Percentiles rank a stretch among this genome's conserved stretches.
Conservation (phyloP, 2,113 vertebrate genomes). For the Oncorhynchus clarkii region DNA sequence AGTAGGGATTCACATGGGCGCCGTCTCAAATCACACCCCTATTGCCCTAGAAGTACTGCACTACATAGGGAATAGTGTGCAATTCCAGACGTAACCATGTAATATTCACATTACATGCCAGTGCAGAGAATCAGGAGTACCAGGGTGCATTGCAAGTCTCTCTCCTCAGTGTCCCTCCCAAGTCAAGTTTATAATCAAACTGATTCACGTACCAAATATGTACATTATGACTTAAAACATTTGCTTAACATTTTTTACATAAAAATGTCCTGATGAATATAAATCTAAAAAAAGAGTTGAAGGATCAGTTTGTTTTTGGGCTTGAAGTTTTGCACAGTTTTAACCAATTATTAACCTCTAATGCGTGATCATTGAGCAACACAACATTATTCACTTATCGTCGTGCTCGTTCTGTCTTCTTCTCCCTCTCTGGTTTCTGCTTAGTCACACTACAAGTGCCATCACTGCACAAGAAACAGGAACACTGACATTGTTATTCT, state of each 20-base stretch:
- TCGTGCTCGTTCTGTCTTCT: neutral
- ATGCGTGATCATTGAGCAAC: constrained; percentile 74
- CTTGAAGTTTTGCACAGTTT: constrained; percentile 74
- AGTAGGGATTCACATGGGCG: constrained; percentile 75
- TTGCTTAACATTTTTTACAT: constrained; percentile 78
- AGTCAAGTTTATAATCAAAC: constrained; percentile 27
- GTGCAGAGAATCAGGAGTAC: constrained; percentile 79
- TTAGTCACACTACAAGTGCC: constrained; percentile 75
- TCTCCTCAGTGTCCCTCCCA: constrained; percentile 5
- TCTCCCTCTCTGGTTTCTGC: constrained; percentile 53
- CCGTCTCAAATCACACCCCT: too few relatives aligned
- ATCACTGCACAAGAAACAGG: constrained; percentile 85
- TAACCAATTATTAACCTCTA: constrained; percentile 54
- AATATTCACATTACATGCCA: constrained; percentile 90
- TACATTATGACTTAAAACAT: constrained; percentile 81
- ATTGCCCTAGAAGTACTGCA: constrained; percentile 25
- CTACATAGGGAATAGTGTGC: too few relatives aligned
- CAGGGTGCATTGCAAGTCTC: constrained; percentile 40
- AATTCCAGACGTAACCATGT: too few relatives aligned
- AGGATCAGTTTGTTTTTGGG: constrained; percentile 56
- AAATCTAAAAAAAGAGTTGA: constrained; percentile 84
- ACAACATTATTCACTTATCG: constrained; percentile 57
- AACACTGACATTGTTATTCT: constrained; percentile 76
- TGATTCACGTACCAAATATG: constrained; percentile 77
- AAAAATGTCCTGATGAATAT: constrained; percentile 92